phyloP scores from a whole-genome alignment of 2,113 vertebrate genomes.

The Esox niger region DNA sequence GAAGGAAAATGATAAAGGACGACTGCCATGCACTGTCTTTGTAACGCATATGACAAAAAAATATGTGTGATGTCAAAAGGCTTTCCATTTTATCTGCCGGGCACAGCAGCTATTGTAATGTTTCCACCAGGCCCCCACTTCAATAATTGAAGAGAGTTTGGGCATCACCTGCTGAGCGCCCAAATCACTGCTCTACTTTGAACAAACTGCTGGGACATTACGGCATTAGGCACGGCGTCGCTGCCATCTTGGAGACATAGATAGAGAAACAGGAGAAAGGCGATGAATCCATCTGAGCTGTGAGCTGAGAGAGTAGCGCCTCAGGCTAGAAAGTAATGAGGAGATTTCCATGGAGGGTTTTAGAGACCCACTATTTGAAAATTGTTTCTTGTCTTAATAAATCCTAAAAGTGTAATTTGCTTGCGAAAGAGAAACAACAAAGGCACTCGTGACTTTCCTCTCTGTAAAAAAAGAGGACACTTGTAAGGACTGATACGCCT shows the following conservation, averaged over 20 bases:
- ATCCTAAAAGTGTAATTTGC: conserved; percentile 99
- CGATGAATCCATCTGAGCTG: conserved; percentile 83
- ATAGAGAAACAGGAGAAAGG: conserved; percentile 80
- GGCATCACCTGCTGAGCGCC: conserved; percentile 91
- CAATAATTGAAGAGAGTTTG: conserved; percentile 96
- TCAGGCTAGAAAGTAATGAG: conserved; percentile 97
- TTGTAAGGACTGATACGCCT: conserved; percentile 88
- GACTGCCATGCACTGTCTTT: conserved; percentile 67
- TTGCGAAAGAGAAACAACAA: conserved; percentile 89
- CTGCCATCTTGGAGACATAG: conserved; percentile 78
- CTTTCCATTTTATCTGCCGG: conserved; percentile 83
- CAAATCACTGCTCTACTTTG: conserved; percentile 86
- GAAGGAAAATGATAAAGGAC: conserved; percentile 45
- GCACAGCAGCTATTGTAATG: conserved; percentile 77
- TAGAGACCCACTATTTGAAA: conserved; percentile 87
- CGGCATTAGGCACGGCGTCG: conserved; percentile 78
- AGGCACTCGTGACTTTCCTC: conserved; percentile 77
- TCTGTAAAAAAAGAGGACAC: conserved; percentile 78
- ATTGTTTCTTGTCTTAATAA: conserved; percentile 99
- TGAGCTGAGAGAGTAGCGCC: conserved; percentile 75
- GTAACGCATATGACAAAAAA: conserved; percentile 76
- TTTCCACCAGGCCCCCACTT: conserved; percentile 84
- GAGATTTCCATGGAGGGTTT: conserved; percentile 90
- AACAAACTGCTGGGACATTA: conserved; percentile 90
- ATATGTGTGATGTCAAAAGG: conserved; percentile 80